These are phyloP conservation scores for Xyrichtys novacula DNA, from an alignment of 2,797 vertebrate species.

Conservation along the genomic window DNA sequence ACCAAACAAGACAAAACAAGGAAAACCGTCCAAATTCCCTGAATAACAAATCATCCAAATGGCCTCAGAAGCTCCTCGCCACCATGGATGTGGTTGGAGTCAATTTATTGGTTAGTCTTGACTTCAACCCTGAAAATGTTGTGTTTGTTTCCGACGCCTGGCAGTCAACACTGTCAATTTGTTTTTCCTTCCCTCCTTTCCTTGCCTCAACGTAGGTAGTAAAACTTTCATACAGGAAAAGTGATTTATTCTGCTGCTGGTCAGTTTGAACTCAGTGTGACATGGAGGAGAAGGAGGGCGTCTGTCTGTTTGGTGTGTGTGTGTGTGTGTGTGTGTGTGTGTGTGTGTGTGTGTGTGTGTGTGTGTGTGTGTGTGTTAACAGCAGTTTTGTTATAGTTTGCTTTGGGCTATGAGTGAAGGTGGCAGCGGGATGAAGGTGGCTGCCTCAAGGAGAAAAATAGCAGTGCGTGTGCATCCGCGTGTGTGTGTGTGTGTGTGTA, in stretches of 20 bases:
- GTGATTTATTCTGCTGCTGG: slow-evolving; percentile 37
- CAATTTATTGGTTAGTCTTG: slow-evolving; percentile 61
- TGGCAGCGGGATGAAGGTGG: slow-evolving; percentile 35
- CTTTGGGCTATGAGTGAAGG: slow-evolving; percentile 59
- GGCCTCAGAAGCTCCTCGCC: slow-evolving; percentile 34
- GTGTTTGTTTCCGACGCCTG: slow-evolving; percentile 28
- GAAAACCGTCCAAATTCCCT: slow-evolving; percentile 28
- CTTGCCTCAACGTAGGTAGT: slow-evolving; percentile 6
- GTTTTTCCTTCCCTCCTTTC: slow-evolving; percentile 29
- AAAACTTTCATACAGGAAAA: slow-evolving; percentile 40
- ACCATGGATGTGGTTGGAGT: slow-evolving; percentile 40
- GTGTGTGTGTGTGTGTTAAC: slow-evolving; percentile 18
- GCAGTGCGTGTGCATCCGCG: slow-evolving; percentile 3
- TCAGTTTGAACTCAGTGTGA: slow-evolving; percentile 42
- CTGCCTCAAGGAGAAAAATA: slow-evolving; percentile 26
- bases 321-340: slow-evolving; percentile 4
- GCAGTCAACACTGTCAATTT: slow-evolving; percentile 31
- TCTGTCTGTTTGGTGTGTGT: neutral
- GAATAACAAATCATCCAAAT: slow-evolving; percentile 62
- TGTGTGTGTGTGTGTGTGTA: slow-evolving; percentile 10
- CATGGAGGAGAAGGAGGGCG: slow-evolving; percentile 13
- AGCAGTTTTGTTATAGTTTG: slow-evolving; percentile 44
- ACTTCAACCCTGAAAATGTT: slow-evolving; percentile 57
- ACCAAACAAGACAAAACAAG: slow-evolving; percentile 54
- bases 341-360: slow-evolving; percentile 9